These are phyloP conservation scores for Bombus confusus DNA, from an alignment of 1,140 invertebrate genomes.

Conservation along the genomic window DNA sequence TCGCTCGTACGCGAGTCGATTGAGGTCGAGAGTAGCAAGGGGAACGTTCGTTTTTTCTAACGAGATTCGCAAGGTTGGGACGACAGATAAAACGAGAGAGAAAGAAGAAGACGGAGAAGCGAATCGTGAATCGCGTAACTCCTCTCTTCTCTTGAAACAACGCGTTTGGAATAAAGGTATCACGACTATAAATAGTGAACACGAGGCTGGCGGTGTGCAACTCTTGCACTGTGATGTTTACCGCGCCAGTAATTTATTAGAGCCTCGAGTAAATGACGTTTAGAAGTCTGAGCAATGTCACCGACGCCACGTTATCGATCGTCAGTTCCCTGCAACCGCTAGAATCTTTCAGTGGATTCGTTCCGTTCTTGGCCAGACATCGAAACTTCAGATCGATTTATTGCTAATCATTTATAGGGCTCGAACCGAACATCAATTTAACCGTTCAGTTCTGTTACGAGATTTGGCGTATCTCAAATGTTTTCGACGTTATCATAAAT, in stretches of 20 bases:
- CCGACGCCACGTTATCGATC: background rate
- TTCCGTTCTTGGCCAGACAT: background rate
- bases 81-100: background rate
- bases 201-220: background rate
- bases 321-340: background rate
- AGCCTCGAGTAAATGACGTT: background rate
- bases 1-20: background rate
- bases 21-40: background rate
- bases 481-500: background rate
- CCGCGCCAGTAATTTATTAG: background rate
- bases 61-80: conserved; percentile 12
- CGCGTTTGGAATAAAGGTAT: background rate
- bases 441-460: background rate
- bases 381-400: background rate
- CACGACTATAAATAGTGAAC: conserved; percentile 33
- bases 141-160: conserved; percentile 17
- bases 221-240: background rate
- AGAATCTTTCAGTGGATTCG: background rate
- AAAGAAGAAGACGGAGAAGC: no score
- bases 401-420: background rate
- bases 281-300: background rate
- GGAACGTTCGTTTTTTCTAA: background rate
- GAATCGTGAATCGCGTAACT: background rate
- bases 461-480: background rate
- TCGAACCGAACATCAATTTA: background rate